Evolutionary conservation across 2,888 invertebrate genomes (phyloP).

Genomic region (Opisthograptis luteolata): DNA sequence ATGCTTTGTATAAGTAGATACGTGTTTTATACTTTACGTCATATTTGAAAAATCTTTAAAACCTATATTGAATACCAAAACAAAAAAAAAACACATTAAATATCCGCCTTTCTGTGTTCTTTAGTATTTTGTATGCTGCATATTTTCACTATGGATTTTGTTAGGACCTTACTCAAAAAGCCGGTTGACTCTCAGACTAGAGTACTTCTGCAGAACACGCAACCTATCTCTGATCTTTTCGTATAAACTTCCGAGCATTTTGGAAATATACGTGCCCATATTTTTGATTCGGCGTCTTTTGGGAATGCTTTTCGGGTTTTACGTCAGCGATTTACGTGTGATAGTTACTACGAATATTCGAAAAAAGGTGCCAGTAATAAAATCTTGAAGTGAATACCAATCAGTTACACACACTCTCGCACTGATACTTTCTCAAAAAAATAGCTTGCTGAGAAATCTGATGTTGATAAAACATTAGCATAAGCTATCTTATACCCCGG

Average conservation of each 20-base stretch:
- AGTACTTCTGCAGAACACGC: conserved; percentile 38
- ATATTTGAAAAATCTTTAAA: too few species aligned
- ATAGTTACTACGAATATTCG: conserved; percentile 22
- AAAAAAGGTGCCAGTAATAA: conserved; percentile 13
- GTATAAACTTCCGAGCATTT: conserved; percentile 43
- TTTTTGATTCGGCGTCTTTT: conserved; percentile 41
- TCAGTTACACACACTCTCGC: not conserved
- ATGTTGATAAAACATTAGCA: too few species aligned
- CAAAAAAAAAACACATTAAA: too few species aligned
- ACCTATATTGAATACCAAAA: too few species aligned
- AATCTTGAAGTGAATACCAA: conserved; percentile 7
- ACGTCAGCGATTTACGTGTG: conserved; percentile 28
- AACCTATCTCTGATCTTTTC: conserved; percentile 51
- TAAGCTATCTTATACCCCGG: too few species aligned
- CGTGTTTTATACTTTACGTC: too few species aligned
- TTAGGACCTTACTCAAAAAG: not conserved
- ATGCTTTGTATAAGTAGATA: too few species aligned
- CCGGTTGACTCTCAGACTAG: not conserved
- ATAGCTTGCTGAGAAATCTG: too few species aligned
- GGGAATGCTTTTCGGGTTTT: conserved; percentile 29
- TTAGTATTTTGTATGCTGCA: too few species aligned
- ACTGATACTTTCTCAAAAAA: too few species aligned
- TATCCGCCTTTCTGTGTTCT: too few species aligned
- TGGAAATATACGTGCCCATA: conserved; percentile 46
- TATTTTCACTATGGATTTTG: not conserved